phyloP scores from a whole-genome alignment of 2,797 vertebrate genomes.

The Lagocephalus sceleratus region DNA sequence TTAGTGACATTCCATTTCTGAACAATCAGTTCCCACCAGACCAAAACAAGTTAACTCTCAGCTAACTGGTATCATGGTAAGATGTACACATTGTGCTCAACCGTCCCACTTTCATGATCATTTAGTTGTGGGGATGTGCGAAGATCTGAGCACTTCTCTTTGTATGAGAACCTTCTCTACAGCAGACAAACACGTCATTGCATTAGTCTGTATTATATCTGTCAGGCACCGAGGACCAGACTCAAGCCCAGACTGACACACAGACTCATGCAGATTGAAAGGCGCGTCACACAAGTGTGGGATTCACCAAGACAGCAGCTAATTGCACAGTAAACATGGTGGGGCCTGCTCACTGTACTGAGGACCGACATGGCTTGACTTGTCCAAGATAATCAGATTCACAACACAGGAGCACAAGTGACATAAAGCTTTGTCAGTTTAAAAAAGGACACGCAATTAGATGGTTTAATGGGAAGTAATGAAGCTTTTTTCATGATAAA shows the following conservation, averaged over 20 bases:
- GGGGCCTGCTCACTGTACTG: not conserved
- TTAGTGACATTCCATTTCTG: too few relatives aligned
- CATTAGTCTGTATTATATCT: too few relatives aligned
- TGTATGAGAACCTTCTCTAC: not conserved
- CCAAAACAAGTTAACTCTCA: too few relatives aligned
- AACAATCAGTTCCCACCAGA: too few relatives aligned
- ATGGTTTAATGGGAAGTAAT: too few relatives aligned
- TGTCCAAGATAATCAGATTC: constrained; percentile 5
- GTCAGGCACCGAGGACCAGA: constrained; percentile 14
- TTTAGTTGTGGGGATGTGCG: too few relatives aligned
- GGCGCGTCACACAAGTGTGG: constrained; percentile 16
- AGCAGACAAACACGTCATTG: constrained; percentile 7
- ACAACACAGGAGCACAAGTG: too few relatives aligned
- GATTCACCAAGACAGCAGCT: constrained; percentile 29
- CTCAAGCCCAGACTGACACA: constrained; percentile 29
- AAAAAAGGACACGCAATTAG: too few relatives aligned
- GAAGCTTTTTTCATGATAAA: not conserved
- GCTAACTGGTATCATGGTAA: not conserved
- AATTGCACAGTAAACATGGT: constrained; percentile 33
- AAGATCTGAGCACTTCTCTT: not conserved
- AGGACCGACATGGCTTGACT: not conserved
- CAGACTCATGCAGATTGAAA: constrained; percentile 26
- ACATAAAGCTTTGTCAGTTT: too few relatives aligned
- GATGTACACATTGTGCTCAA: not conserved
- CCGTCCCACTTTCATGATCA: too few relatives aligned